phyloP scores from a whole-genome alignment of 2,113 vertebrate genomes.

The Ptilorrhoa leucosticta region DNA sequence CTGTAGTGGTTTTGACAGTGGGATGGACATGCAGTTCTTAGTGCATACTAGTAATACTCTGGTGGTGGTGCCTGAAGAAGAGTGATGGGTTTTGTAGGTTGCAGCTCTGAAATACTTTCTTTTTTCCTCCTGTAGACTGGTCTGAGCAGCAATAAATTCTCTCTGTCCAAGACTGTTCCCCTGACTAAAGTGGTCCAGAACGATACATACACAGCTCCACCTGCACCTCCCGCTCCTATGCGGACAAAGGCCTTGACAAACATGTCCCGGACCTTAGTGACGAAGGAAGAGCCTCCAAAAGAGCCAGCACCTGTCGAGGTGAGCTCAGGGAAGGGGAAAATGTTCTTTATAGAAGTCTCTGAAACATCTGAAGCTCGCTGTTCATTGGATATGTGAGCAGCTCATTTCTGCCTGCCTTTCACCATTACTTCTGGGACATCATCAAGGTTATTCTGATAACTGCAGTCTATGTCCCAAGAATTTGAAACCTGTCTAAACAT shows the following conservation, averaged over 20 bases:
- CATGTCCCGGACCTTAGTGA: conserved; percentile 85
- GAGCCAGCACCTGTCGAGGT: conserved; percentile 76
- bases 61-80: neutral
- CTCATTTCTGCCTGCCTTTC: neutral
- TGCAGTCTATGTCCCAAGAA: neutral
- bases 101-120: neutral
- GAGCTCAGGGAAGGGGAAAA: neutral
- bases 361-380: neutral
- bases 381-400: neutral
- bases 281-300: conserved; percentile 73
- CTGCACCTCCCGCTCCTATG: conserved; percentile 71
- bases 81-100: neutral
- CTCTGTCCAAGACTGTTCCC: conserved; percentile 81
- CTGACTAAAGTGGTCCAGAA: conserved; percentile 98
- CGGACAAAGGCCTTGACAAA: conserved; percentile 77
- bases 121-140: conserved; percentile 70
- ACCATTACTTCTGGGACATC: neutral
- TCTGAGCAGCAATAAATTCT: conserved; percentile 75
- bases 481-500: neutral
- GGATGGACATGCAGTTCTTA: neutral
- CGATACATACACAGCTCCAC: conserved; percentile 86
- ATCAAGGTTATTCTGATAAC: neutral
- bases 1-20: neutral
- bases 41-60: neutral
- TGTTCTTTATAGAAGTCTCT: neutral